Evolutionary conservation across 2,888 invertebrate species (phyloP), one percentile per base, ranked within the genome.

Genomic region (Rhorus exstirpatorius): DNA sequence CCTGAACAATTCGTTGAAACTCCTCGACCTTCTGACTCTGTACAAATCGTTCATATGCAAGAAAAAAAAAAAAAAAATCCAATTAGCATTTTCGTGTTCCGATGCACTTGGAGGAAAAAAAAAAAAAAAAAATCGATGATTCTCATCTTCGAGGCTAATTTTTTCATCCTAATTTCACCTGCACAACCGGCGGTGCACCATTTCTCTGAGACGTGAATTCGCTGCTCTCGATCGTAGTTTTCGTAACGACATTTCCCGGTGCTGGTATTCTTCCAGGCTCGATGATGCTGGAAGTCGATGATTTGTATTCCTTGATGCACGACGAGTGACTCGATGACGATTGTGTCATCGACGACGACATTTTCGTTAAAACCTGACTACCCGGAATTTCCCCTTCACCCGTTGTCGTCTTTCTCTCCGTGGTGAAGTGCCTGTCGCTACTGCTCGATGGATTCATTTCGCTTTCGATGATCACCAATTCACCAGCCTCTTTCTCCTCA

Each of bases 21-120:
- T 93, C 92, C 76, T 93, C 91, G 19, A 92, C 87, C 85, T 90
- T 93, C 67, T 93, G 90, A 31, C 91, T 91, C 93, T 93, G 72
- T 0, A 14, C 49, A 17, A 65, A 65, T 4, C 8, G 2, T 19
- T 58, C 31, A 8, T 4, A 8, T 35, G 26, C n/a, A n/a, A n/a
- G n/a, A n/a, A n/a, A n/a, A n/a, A n/a, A n/a, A n/a, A n/a, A 35
- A 60, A 53, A 51, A 26, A 61, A 76, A 60, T 26, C 6, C 58
- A 44, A 67, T 77, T 67, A 67, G 26, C 35, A 41, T 8, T 14
- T 14, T 4, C 8, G 10, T 44, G 3, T 3, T 31, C 1, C n/a
- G n/a, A 44, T 44, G 14, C 61, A 61, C 46, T 31, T 31, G 35
- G 3, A 3, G 31, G 1, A 31, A 49, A 19, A 65, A 44, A 60